These are phyloP conservation scores for Diplolepis rosae DNA, from an alignment of 2,888 invertebrate genomes.

Conservation along the genomic window DNA sequence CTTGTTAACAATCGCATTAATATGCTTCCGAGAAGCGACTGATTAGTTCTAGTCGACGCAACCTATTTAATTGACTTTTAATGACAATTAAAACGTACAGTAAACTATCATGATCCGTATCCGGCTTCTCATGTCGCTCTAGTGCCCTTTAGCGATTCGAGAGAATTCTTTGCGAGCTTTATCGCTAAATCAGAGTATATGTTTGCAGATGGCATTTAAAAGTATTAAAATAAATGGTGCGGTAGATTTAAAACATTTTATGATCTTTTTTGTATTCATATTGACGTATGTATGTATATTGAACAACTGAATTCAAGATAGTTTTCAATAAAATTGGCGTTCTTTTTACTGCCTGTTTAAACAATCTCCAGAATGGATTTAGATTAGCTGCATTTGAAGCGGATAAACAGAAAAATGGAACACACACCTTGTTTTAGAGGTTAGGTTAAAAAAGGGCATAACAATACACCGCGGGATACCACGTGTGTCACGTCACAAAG, in stretches of 20 bases:
- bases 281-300: no score
- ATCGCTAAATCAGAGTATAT: neutral
- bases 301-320: no score
- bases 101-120: constrained; percentile 38
- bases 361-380: no score
- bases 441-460: constrained; percentile 61
- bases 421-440: constrained; percentile 41
- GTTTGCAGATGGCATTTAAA: neutral
- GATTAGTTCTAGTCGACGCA: constrained; percentile 45
- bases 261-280: no score
- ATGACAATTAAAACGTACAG: constrained; percentile 49
- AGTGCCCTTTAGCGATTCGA: neutral
- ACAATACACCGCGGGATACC: constrained; percentile 69
- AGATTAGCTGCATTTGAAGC: neutral
- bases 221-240: no score
- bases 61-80: constrained; percentile 59
- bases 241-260: no score
- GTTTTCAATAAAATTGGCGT: no score
- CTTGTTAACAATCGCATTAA: neutral
- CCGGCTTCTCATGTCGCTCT: constrained; percentile 46
- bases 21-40: neutral
- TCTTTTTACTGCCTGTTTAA: no score
- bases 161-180: neutral
- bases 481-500: constrained; percentile 56
- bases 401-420: constrained; percentile 44